phyloP scores from a whole-genome alignment of 2,113 vertebrate genomes.

The Aptenodytes forsteri region DNA sequence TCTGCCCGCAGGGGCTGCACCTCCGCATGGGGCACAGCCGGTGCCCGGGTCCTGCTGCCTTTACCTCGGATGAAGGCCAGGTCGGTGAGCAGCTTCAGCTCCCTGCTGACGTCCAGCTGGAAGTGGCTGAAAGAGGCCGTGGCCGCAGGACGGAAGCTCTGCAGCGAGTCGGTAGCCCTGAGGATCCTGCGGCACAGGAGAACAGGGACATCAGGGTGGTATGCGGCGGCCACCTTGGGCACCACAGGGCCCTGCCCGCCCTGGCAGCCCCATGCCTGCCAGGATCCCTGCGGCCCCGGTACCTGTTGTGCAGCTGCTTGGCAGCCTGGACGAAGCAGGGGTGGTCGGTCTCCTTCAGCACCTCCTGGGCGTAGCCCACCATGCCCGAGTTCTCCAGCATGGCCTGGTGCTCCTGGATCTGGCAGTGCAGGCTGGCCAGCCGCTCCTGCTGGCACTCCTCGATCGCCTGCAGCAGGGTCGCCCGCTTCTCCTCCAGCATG shows the following conservation, averaged over 20 bases:
- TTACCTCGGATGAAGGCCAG: constrained; percentile 90
- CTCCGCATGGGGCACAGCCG: background rate
- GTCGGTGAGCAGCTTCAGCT: constrained; percentile 85
- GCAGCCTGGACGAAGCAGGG: constrained; percentile 95
- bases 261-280: rapidly evolving
- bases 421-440: constrained; percentile 78
- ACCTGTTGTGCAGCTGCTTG: constrained; percentile 91
- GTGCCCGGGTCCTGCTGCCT: constrained; percentile 37
- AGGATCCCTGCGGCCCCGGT: rapidly evolving
- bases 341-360: constrained; percentile 92
- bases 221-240: rapidly evolving
- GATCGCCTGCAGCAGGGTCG: constrained; percentile 79
- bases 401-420: constrained; percentile 86
- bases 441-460: constrained; percentile 84
- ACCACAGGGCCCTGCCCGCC: background rate
- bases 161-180: constrained; percentile 88
- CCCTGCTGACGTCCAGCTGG: constrained; percentile 88
- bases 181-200: constrained; percentile 73
- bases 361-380: constrained; percentile 91
- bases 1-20: constrained; percentile 16
- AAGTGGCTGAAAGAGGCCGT: constrained; percentile 88
- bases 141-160: constrained; percentile 85
- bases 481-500: constrained; percentile 86
- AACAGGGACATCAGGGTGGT: rapidly evolving
- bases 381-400: constrained; percentile 91